These are phyloP conservation scores for Emmelina monodactyla DNA, from an alignment of 2,888 invertebrate genomes.

Conservation along the genomic window DNA sequence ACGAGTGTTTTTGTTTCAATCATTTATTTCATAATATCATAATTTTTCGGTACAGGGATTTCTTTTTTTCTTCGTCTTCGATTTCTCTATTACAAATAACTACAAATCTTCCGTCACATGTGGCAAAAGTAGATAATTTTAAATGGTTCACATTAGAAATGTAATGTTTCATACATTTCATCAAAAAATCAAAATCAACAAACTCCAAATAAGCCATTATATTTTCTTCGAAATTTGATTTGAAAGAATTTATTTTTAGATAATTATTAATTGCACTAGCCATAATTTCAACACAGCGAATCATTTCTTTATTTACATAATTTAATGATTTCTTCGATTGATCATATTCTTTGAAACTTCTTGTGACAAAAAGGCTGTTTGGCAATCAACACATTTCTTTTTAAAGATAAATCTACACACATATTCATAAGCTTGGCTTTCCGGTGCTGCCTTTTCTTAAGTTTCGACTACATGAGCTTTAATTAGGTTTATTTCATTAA, in stretches of 20 bases:
- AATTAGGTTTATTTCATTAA: neutral
- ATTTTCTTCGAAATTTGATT: too few species aligned
- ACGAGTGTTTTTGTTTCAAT: too few species aligned
- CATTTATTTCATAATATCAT: neutral
- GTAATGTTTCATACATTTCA: neutral
- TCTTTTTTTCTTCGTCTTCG: neutral
- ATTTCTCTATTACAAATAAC: neutral
- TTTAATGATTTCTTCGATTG: neutral
- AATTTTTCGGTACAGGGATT: neutral
- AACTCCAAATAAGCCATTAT: too few species aligned
- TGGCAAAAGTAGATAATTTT: neutral
- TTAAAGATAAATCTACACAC: slow-evolving; percentile 10
- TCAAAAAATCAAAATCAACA: neutral
- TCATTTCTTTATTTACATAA: too few species aligned
- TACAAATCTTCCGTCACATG: neutral
- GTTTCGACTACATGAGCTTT: slow-evolving; percentile 5
- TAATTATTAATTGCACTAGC: neutral
- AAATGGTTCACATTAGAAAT: neutral
- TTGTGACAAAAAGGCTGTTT: neutral
- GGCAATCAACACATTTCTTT: slow-evolving; percentile 1
- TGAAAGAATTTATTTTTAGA: neutral
- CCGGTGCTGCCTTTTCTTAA: slow-evolving; percentile 5
- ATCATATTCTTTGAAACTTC: neutral
- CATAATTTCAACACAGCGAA: neutral
- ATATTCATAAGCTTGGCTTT: slow-evolving; percentile 13